A percentile compares a stretch with the other conserved stretches of the same genome.
Conservation (phyloP, 2,113 vertebrate species). For the Orycteropus afer region DNA sequence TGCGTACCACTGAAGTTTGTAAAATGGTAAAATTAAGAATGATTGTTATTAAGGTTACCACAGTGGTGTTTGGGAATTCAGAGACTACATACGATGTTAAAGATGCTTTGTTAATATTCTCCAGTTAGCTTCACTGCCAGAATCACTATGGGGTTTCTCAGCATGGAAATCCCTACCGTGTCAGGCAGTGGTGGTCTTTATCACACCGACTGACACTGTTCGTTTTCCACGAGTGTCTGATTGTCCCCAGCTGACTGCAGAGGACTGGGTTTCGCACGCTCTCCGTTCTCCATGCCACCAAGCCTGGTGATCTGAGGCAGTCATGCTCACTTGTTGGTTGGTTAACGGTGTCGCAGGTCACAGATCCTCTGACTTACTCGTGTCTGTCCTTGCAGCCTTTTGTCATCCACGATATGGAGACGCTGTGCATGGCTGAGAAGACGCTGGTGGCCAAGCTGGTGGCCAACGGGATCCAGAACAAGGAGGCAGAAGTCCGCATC, state of each 20-base stretch:
- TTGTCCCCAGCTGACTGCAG: not conserved
- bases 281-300: not conserved
- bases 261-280: not conserved
- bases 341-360: fast-evolving
- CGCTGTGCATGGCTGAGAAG: conserved; percentile 96
- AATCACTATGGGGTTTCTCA: not conserved
- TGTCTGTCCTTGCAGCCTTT: conserved; percentile 89
- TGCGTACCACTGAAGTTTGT: not conserved
- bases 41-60: not conserved
- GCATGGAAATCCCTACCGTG: not conserved
- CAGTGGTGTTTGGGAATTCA: not conserved
- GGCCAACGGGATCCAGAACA: conserved; percentile 92
- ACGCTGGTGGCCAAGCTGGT: conserved; percentile 96
- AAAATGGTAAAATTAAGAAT: not conserved
- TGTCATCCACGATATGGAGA: conserved; percentile 99
- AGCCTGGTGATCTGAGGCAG: fast-evolving
- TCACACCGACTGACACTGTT: not conserved
- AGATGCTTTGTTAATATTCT: not conserved
- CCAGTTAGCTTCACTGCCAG: not conserved
- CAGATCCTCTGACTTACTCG: fast-evolving
- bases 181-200: fast-evolving
- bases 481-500: conserved; percentile 95
- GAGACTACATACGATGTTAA: not conserved
- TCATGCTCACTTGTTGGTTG: fast-evolving
- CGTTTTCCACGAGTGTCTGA: not conserved